phyloP scores from a whole-genome alignment of 2,888 invertebrate species.

The Cheilosia vernalis region DNA sequence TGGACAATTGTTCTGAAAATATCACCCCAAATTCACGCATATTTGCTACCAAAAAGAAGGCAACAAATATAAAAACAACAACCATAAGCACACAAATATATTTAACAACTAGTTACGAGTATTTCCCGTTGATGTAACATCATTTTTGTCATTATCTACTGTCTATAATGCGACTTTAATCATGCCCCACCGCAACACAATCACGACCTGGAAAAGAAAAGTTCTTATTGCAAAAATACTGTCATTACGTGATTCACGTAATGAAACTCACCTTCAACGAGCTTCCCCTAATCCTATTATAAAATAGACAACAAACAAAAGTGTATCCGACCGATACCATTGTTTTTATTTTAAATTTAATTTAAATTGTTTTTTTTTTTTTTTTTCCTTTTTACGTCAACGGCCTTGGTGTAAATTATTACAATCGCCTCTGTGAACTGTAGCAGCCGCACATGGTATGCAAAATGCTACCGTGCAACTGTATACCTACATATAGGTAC shows the following conservation, averaged over 20 bases:
- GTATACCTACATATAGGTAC: neutral
- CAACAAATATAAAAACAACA: neutral
- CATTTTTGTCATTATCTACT: neutral
- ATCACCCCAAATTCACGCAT: neutral
- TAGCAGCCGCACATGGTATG: conserved; percentile 56
- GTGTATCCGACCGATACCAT: conserved; percentile 60
- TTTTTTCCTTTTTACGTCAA: conserved; percentile 57
- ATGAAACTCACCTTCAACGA: conserved; percentile 70
- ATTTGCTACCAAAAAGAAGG: neutral
- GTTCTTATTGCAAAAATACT: conserved; percentile 39
- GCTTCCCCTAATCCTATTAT: conserved; percentile 64
- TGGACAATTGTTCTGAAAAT: too few species aligned
- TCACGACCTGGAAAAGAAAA: conserved; percentile 58
- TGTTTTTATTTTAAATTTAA: conserved; percentile 26
- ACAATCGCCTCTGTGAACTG: conserved; percentile 66
- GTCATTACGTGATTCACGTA: conserved; percentile 63
- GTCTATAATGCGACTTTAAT: conserved; percentile 56
- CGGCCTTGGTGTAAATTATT: conserved; percentile 73
- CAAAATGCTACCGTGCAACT: conserved; percentile 46
- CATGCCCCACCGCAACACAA: conserved; percentile 35
- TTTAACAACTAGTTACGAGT: neutral
- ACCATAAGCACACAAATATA: neutral
- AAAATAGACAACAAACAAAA: conserved; percentile 56
- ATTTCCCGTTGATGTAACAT: neutral
- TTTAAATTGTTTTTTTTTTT: neutral